phyloP scores from a whole-genome alignment of 2,888 invertebrate species.

The Protophormia terraenovae region DNA sequence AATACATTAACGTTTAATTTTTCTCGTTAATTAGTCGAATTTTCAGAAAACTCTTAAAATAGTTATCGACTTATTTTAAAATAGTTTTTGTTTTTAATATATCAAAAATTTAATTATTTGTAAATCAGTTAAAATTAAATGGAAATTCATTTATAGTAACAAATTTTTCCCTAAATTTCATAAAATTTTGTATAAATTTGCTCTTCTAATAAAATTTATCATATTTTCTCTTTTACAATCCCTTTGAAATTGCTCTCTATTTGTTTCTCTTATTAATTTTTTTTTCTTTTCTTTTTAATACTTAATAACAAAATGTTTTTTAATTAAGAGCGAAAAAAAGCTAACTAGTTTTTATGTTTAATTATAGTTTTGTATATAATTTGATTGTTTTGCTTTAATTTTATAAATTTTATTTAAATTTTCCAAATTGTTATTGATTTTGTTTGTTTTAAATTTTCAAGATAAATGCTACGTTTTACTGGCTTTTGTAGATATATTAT shows the following conservation, averaged over 20 bases:
- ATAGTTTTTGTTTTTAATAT: too few relatives aligned
- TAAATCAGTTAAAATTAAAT: too few relatives aligned
- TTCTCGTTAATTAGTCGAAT: too few relatives aligned
- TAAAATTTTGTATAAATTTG: too few relatives aligned
- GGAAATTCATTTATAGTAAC: too few relatives aligned
- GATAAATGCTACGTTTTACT: conserved; percentile 62
- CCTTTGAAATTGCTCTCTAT: neutral
- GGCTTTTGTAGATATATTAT: conserved; percentile 31
- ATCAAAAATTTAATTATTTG: too few relatives aligned
- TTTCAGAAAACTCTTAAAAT: too few relatives aligned
- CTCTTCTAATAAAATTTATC: too few relatives aligned
- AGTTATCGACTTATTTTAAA: too few relatives aligned
- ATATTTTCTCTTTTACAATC: too few relatives aligned
- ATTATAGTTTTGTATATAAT: conserved; percentile 51
- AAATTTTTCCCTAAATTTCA: too few relatives aligned
- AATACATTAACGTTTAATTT: too few relatives aligned
- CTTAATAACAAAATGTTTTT: neutral
- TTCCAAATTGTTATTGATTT: neutral
- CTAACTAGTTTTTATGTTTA: conserved; percentile 42
- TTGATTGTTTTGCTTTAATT: conserved; percentile 65
- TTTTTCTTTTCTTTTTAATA: conserved; percentile 9
- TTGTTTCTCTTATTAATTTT: conserved; percentile 9
- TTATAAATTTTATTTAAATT: conserved; percentile 16
- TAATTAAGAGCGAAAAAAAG: conserved; percentile 49
- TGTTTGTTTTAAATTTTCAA: conserved; percentile 28